These are phyloP conservation scores for Chlamydotis undulata DNA, from an alignment of 2,113 vertebrate species.

Conservation along the genomic window DNA sequence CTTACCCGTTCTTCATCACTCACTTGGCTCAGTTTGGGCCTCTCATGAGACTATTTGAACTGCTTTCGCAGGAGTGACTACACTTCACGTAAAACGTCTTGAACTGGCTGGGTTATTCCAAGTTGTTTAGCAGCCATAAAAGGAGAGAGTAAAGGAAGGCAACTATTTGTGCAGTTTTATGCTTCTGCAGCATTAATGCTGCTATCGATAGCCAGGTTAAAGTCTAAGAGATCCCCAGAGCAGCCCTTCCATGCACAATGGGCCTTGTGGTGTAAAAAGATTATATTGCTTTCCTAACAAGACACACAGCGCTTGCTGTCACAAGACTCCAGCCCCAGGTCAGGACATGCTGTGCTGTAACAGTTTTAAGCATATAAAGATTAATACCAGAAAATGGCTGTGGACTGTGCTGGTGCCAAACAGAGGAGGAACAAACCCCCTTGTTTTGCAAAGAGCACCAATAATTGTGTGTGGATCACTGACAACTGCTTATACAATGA, in stretches of 20 bases:
- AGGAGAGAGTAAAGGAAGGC: neutral
- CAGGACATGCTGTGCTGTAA: neutral
- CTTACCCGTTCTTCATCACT: fast-evolving
- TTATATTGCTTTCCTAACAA: neutral
- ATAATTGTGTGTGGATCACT: neutral
- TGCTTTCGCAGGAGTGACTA: neutral
- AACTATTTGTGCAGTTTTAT: neutral
- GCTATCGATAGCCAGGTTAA: neutral
- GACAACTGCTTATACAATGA: neutral
- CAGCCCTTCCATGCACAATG: neutral
- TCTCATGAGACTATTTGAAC: neutral
- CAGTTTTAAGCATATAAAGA: neutral
- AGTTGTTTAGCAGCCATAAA: neutral
- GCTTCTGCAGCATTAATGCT: neutral
- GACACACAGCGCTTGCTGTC: neutral
- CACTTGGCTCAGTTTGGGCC: neutral
- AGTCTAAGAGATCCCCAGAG: neutral
- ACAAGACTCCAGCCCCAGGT: neutral
- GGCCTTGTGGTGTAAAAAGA: neutral
- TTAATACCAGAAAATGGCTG: neutral
- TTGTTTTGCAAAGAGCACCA: neutral
- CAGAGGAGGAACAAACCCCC: neutral
- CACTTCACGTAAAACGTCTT: neutral
- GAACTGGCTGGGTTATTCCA: neutral
- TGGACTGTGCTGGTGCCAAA: neutral